phyloP scores from a whole-genome alignment of 2,797 vertebrate species.

The Thamnophis elegans region DNA sequence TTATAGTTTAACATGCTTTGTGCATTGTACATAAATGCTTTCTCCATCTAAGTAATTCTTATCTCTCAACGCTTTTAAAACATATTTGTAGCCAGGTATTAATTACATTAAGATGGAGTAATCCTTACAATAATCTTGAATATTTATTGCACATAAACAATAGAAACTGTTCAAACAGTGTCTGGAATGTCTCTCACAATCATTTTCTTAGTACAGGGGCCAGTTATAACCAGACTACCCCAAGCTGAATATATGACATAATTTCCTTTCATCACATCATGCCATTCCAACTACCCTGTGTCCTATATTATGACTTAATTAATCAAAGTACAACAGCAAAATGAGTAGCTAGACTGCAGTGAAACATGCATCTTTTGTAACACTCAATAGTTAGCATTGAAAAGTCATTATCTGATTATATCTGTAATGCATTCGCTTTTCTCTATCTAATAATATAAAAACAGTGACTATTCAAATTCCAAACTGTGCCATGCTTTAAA shows the following conservation, averaged over 20 bases:
- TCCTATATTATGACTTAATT: slow-evolving; percentile 44
- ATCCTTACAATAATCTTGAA: slow-evolving; percentile 60
- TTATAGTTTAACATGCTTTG: slow-evolving; percentile 65
- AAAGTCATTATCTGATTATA: slow-evolving; percentile 56
- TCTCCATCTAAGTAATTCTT: slow-evolving; percentile 63
- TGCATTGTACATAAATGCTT: slow-evolving; percentile 66
- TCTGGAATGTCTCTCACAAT: slow-evolving; percentile 56
- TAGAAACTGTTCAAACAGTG: slow-evolving; percentile 50
- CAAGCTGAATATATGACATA: slow-evolving; percentile 47
- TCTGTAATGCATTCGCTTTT: slow-evolving; percentile 60
- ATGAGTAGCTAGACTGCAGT: slow-evolving; percentile 51
- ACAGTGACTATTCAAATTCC: slow-evolving; percentile 40
- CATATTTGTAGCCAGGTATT: slow-evolving; percentile 63
- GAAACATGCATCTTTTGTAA: slow-evolving; percentile 48
- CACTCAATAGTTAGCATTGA: slow-evolving; percentile 30
- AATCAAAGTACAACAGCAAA: slow-evolving; percentile 49
- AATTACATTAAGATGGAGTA: slow-evolving; percentile 61
- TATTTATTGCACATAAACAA: slow-evolving; percentile 56
- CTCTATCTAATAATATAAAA: slow-evolving; percentile 52
- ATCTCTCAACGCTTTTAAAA: slow-evolving; percentile 67
- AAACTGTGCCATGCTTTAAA: slow-evolving; percentile 58
- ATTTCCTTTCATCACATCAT: slow-evolving; percentile 53
- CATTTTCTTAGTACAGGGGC: slow-evolving; percentile 55
- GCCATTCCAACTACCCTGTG: slow-evolving; percentile 42
- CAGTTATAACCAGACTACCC: slow-evolving; percentile 61